Base-by-base conservation (phyloP, 1,140 invertebrate species). In the Solenopsis fugax region DNA sequence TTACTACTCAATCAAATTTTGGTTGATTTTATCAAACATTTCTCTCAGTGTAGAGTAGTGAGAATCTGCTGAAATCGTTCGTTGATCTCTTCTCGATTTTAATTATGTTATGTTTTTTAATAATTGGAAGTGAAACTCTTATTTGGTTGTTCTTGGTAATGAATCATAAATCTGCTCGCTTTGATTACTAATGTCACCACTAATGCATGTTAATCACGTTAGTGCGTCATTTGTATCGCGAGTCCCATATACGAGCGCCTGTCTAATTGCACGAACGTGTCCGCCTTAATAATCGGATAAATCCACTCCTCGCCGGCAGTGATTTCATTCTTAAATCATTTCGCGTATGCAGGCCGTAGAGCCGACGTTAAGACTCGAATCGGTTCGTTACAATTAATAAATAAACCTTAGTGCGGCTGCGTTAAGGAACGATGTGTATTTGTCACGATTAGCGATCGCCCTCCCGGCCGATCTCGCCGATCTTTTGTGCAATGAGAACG, bases 341-440 rank as follows among this genome's bases (percentile, higher is more conserved):
- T 72, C 56, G 45, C 48, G 60, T 5, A 37, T 50, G 29, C 65
- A 10, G 18, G n/a, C 16, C 77, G 29, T 5, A 0, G 77, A 64
- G 24, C 24, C 48, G 64, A 81, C 50, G 21, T 58, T 71, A 71
- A 41, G 64, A 37, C 64, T 41, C 37, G 78, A 71, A 69, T 81
- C 62, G 29, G 77, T 41, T 69, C 62, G 77, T 71, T 81, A 81
- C 34, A 81, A 81, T 81, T 81, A 81, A 81, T 81, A 81, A 81
- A 81, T 81, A 81, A 81, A 71, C 48, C n/a, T 21, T 54, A 69
- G 41, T 45, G 77, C 62, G 50, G 24, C 64, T 67, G 34, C 50
- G 34, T 87, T 89, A 78, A 89, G 84, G 85, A 52, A 89, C 82
- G 88, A 85, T 73, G 65, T 65, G 87, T 89, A 90, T 89, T 80